Base-by-base conservation (phyloP, 2,888 invertebrate genomes). In the Drosophila paranaensis region DNA sequence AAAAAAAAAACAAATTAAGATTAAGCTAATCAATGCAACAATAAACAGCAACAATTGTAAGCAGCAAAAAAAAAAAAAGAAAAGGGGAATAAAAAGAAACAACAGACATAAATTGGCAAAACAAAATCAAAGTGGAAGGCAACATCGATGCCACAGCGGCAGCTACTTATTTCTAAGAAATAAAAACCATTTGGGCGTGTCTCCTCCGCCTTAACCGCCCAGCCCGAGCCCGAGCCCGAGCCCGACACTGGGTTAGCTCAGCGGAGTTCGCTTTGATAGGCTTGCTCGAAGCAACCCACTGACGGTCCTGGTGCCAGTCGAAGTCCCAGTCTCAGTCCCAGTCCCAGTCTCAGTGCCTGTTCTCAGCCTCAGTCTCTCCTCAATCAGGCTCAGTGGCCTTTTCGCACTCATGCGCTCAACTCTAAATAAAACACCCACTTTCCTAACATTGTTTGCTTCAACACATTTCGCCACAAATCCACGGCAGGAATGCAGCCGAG, bases 381-480 rank as follows among this genome's bases (percentile, higher is more conserved):
- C 37, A 30, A 60, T 60, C 40, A 51, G 56, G 27, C 51, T 63
- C 56, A 43, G 53, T 45, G 63, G 70, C 82, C 75, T 77, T 81
- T 79, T 79, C 73, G 79, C 74, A 74, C 77, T 81, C 83, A 83
- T 79, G 81, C 84, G 82, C 82, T 70, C 84, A 74, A 84, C 81
- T 82, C 82, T 84, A 74, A 82, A 84, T 82, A 82, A 81, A 84
- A 82, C 81, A 84, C 81, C 84, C 84, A 84, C 84, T 81, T 81
- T 83, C 77, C 60, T 51, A 63, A 53, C 57, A 64, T 63, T 64
- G 66, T 63, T 45, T 33, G 57, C 55, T 27, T 68, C 61, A 61
- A 70, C 46, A 61, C 33, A 57, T 62, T 58, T 42, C 46, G 43
- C 45, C 60, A 62, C 55, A 77, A 69, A 65, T 53, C 77, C 57